Evolutionary conservation across 2,888 invertebrate genomes (phyloP), one percentile per base, ranked within the genome.

Genomic region (Agapostemon virescens): DNA sequence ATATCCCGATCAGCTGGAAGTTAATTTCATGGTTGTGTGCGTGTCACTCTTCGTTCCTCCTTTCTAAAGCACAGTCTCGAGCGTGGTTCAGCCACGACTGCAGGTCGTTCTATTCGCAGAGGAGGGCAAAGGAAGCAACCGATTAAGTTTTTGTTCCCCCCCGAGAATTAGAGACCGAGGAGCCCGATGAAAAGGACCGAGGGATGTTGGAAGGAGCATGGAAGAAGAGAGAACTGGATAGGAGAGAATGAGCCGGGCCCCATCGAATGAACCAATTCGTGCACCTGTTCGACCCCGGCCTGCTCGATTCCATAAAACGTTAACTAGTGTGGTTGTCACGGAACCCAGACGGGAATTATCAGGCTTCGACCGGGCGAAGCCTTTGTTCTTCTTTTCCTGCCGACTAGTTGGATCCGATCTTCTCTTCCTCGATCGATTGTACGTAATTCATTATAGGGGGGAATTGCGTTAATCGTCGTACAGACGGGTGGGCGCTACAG

Each of bases 121-220:
- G 79, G 58, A 77, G 82, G 76, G 84, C 85, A 82, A 82, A 91
- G 92, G 92, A 92, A 91, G 89, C 88, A 85, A 86, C 86, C 92
- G 90, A 92, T 92, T 92, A 92, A 90, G 90, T 91, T 91, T 92
- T 92, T 92, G 90, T 89, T 81, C 85, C 83, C 83, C 33, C 20
- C 20, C 26, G 86, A 85, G 89, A 90, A 91, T 90, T 90, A 91
- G 91, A 90, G 87, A 87, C 86, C 84, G 85, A 88, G 85, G 38
- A 38, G 63, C 42, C n/a, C 40, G 77, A 77, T 79, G 85, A 77
- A 74, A 81, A 82, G 69, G 76, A 63, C 38, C 74, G 77, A 63
- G 69, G 69, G 58, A 20, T 33, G 58, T 64, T 63, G 63, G 69
- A 72, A 74, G 78, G 63, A 77, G 45, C 9, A 15, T 4, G 30